Evolutionary conservation across 2,113 vertebrate genomes (phyloP).

Genomic region (Leptobrachium leishanense): DNA sequence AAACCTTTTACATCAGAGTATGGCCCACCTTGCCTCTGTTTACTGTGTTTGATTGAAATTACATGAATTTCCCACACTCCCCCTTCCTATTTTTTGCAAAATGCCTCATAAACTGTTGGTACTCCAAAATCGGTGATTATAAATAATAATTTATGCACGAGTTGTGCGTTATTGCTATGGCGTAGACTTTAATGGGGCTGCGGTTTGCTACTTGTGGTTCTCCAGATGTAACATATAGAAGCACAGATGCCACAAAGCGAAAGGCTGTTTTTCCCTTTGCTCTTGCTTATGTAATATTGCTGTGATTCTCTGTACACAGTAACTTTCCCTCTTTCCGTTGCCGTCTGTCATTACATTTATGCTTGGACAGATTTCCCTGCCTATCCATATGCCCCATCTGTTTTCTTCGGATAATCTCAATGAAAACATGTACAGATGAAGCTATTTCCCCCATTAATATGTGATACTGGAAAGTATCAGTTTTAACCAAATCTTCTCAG

Average conservation of each 20-base stretch:
- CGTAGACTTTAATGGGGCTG: no score
- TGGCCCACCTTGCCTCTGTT: no score
- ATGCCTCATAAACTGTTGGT: no score
- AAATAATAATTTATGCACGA: no score
- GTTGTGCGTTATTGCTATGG: no score
- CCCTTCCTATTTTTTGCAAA: no score
- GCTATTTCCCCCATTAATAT: conserved; percentile 4
- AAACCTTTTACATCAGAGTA: no score
- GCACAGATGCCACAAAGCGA: not conserved
- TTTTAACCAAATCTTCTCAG: not conserved
- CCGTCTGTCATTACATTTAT: conserved; percentile 38
- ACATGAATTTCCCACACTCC: no score
- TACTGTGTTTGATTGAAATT: no score
- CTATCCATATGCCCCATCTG: conserved; percentile 41
- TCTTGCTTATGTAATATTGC: conserved; percentile 22
- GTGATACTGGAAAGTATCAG: not conserved
- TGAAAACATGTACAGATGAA: conserved; percentile 12
- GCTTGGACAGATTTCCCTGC: conserved; percentile 29
- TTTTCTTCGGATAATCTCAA: conserved; percentile 4
- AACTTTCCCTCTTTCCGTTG: conserved; percentile 18
- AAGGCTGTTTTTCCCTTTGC: not conserved
- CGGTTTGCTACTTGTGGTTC: not conserved
- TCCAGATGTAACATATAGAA: not conserved
- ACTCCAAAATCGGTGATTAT: no score
- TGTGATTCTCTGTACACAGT: not conserved